Evolutionary conservation across 2,888 invertebrate genomes (phyloP), one percentile per base, ranked within the genome.

Genomic region (Acrocera orbiculus): DNA sequence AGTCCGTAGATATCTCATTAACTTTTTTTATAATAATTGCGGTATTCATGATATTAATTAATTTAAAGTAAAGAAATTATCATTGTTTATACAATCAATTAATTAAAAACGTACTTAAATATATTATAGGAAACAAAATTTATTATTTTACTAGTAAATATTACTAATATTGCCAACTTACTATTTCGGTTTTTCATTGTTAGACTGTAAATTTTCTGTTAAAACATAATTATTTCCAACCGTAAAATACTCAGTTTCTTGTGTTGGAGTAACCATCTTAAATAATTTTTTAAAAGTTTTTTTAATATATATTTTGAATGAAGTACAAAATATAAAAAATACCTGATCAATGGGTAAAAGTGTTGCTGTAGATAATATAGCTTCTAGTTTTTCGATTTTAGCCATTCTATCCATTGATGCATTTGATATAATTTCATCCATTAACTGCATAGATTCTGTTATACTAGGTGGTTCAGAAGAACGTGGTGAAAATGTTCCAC

Each of bases 401-500:
- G 82, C 82, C 23, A 85, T 67, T 45, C 79, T 72, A 53, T 86
- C 85, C 71, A 87, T 82, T 43, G 73, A 73, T 40, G 71, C 72
- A 54, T 87, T 80, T 37, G 79, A 77, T 36, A 86, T 62, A 43
- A 86, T 78, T 52, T 82, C 78, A 51, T 86, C 82, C 62, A 86
- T 75, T 66, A 85, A 70, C 54, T 83, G 83, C 83, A 86, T 85
- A 2, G 83, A 85, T 58, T 86, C 85, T 4, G 83, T 82, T 37
- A 86, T 65, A 49, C 81, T 82, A 13, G 79, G 79, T 10, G 82
- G 79, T 49, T 80, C 79, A 1, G 77, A 76, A 45, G 73, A 77
- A 44, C 76, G 69, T 14, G 81, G 80, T 11, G 80, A 81, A 32
- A 75, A 70, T 38, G 75, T 68, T 38, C 72, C 65, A 42, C 66